phyloP scores from a whole-genome alignment of 2,113 vertebrate genomes.

The Psilopsiagon aurifrons region DNA sequence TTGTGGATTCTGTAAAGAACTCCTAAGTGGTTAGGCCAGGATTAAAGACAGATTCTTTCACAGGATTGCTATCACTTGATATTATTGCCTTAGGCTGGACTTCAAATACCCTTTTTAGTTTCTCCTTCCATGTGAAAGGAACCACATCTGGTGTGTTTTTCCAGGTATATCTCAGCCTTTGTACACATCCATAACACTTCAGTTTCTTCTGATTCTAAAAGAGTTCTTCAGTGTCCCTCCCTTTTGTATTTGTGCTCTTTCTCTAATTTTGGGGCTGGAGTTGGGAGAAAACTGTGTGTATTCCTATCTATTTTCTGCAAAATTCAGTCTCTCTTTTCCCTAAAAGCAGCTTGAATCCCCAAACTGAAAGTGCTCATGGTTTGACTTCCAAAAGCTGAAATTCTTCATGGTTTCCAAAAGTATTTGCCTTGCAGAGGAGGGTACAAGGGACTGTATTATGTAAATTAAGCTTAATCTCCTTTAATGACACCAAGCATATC shows the following conservation, averaged over 20 bases:
- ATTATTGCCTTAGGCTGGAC: not conserved
- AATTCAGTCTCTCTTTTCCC: not conserved
- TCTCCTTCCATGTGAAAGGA: not conserved
- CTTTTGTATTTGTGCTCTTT: not conserved
- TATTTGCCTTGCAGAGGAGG: not conserved
- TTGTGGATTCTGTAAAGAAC: not conserved
- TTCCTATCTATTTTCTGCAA: not conserved
- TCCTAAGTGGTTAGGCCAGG: not conserved
- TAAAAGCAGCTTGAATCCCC: not conserved
- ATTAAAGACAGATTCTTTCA: not conserved
- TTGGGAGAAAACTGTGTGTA: not conserved
- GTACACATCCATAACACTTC: not conserved
- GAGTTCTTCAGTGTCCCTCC: not conserved
- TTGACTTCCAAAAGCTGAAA: not conserved
- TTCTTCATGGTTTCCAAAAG: not conserved
- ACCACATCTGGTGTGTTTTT: not conserved
- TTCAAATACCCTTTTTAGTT: not conserved
- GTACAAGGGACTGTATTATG: not conserved
- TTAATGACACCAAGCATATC: slow-evolving; percentile 19
- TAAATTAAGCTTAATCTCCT: not conserved
- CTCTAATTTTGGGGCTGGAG: not conserved
- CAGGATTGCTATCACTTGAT: not conserved
- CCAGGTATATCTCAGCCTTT: not conserved
- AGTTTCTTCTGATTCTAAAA: not conserved
- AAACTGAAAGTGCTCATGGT: not conserved